Base-by-base conservation (phyloP, 2,888 invertebrate species). In the Craniophora ligustri region DNA sequence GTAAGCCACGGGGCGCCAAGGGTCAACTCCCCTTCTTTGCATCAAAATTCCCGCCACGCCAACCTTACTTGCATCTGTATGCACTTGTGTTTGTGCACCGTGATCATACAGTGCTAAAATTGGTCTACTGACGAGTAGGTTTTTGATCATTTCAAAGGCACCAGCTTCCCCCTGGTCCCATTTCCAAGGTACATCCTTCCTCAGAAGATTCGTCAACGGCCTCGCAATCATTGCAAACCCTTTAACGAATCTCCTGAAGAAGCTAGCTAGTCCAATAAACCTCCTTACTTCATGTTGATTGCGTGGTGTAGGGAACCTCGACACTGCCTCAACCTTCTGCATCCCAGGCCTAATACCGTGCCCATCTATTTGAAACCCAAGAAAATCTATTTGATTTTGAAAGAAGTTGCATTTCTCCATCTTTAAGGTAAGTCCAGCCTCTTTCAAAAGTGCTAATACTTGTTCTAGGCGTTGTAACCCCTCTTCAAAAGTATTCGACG, bases 261-360 rank as follows among this genome's bases (percentile, higher is more conserved):
- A 42, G 14, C 42, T 42, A 5, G 44, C 21, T 2, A 44, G 26
- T 6, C 44, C 44, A 15, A 44, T 15, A 44, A 44, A 44, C 15
- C 44, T 34, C 16, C 44, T 44, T 5, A 44, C 23, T n/a, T 44
- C 44, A 23, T 44, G 34, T 4, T 10, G 14, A 16, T 34, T 42
- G 4, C 5, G 15, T 6, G 44, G 44, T 3, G 16, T 11, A 3
- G 44, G 44, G 15, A 42, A 42, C 13, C 21, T 32, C 5, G 42
- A 30, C 1, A 42, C 14, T 1, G 42, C 42, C n/a, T 32, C 42
- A 2, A 6, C 21, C 8, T 42, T 42, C 2, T 4, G 10, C 0
- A 19, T 3, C 0, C 42, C 42, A 1, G 42, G 42, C 10, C 32
- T 42, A 11, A 42, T 32, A 19, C 42, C 42, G 0, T 19, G 10